Evolutionary conservation across 2,888 invertebrate genomes (phyloP), one percentile per base, ranked within the genome.

Genomic region (Oithona nana): DNA sequence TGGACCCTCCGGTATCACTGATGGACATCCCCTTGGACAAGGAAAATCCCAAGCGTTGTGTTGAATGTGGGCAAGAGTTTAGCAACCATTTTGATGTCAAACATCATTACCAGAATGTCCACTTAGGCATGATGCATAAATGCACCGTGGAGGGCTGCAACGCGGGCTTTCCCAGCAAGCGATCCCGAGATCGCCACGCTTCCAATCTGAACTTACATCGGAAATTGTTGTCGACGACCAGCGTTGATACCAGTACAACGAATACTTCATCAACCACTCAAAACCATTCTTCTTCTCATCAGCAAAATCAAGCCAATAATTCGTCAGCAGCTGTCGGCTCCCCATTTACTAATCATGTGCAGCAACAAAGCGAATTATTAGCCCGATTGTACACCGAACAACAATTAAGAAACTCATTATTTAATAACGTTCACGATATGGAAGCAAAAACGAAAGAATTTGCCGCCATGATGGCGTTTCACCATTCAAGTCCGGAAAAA

Each of bases 111-210:
- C 92, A 92, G 76, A 93, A 88, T 73, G 87, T 89, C 11, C 94
- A 95, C 74, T 80, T 94, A 61, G 94, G 94, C 75, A 75, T 93
- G 65, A 88, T 92, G 85, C 93, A 93, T 75, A 88, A 87, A 71
- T 95, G 95, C 75, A 88, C 84, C 69, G 84, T 90, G 28, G 92
- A 92, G 67, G 92, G 93, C 1, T 95, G 95, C 73, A 87, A 87
- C 74, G 93, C 93, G 0, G 86, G 90, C 0, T 95, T 94, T 72
- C 87, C 90, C 3, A 92, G 93, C 0, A 93, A 90, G 71, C 78
- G 90, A 64, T 88, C 86, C 69, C 82, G 93, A 68, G 94, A 95
- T 70, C 80, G 90, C 1, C 94, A 95, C 73, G 88, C 88, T 71
- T 83, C 89, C 22, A 94, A 95, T 71, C 77, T 86, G 63, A 92